Base-by-base conservation (phyloP, 2,797 vertebrate species). In the Salmo trutta region DNA sequence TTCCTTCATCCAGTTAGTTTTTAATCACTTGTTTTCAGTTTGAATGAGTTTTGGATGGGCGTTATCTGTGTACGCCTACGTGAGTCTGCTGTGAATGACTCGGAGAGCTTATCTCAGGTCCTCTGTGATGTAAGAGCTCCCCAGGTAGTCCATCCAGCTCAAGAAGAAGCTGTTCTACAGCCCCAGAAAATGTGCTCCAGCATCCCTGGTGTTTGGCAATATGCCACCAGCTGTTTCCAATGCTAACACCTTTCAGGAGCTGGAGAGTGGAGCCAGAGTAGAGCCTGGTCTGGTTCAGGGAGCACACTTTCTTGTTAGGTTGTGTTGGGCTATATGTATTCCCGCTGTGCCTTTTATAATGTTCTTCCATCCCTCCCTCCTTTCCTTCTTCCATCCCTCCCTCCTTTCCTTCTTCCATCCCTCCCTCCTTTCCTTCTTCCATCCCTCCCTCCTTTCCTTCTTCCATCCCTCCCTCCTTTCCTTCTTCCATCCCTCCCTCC, bases 1-100 rank as follows among this genome's bases (percentile, higher is more conserved):
- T 71, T 71, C 2, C 16, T 51, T 62, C 29, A 14, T 52, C 78
- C 75, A 15, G 14, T 71, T 78, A 73, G 8, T 54, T 76, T 84
- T 77, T 74, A 82, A 70, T 52, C 59, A 47, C 5, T 76, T 3
- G 0, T 14, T 31, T 52, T 15, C 73, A 71, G 36, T 73, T 19
- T 73, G 69, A 78, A 76, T 72, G 27, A 70, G 72, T 76, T 79
- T 71, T 41, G 27, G 3, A 15, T 12, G 19, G 31, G 31, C 33
- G 21, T 78, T 73, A 29, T 76, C 71, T 31, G 17, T 41, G 21
- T 75, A 53, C 51, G 51, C 53, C 41, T 56, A 17, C 47, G 65
- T 76, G 29, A 41, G 15, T 27, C 33, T 17, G 52, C 29, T 56
- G 17, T 19, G 51, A 56, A 73, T 73, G 73, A 62, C 41, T 47